Evolutionary conservation across 2,797 vertebrate species (phyloP), one percentile per base, ranked within the genome.

Genomic region (Dipus sagitta): DNA sequence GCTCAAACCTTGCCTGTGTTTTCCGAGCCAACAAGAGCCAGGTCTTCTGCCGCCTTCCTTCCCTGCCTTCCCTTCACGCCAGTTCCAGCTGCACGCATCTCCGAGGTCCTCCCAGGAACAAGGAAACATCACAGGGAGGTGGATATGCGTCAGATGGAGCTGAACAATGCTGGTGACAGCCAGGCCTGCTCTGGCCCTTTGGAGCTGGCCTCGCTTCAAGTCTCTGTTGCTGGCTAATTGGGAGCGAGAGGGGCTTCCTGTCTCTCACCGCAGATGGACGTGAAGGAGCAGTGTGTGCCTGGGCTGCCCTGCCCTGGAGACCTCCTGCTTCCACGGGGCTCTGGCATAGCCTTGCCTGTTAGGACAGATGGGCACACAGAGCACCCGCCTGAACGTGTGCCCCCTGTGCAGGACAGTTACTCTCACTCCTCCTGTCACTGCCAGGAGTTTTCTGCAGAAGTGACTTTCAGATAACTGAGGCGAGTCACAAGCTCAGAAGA

Each of bases 111-210:
- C 88, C 68, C 2, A 47, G 92, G 94, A 94, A 82, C 82, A 74
- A 95, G 96, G 96, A 96, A 96, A 90, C 65, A 32, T 93, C 28
- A 68, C 62, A 60, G 75, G 30, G 72, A 82, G 88, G 95, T 96
- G 95, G 97, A 96, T 97, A 94, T 97, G 95, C 95, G 95, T 97
- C 97, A 97, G 82, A 91, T 93, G 92, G 79, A 86, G 88, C 85
- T 0, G 12, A 97, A 97, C 96, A 97, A 96, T 97, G 93, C 95
- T 32, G 67, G 95, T 94, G 96, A 94, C 92, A 95, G 94, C 95
- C 93, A 96, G 92, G 87, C 96, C 94, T 96, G 87, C 28, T 52
- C 87, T 64, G 85, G 95, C 95, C 47, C 95, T 88, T 72, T 30
- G 3, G 52, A 38, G 88, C 96, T 97, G 97, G 96, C 95, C 32